Conservation (phyloP, 2,797 vertebrate species). For the Phoeniculus purpureus region DNA sequence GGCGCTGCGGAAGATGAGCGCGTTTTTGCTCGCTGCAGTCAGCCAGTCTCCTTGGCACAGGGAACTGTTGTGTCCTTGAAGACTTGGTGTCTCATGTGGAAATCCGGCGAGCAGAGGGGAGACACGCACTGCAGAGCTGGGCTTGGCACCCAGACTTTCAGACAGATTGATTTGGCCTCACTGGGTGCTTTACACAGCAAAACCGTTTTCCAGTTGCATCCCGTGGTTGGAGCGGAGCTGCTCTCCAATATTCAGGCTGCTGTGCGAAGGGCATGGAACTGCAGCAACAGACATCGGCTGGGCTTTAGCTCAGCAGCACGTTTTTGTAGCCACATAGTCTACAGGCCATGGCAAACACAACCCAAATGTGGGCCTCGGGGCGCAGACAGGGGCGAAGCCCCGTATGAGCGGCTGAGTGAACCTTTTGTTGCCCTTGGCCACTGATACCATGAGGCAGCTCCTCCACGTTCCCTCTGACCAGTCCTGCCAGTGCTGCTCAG, state of each 20-base stretch:
- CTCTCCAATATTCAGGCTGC: no score
- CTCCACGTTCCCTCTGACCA: fast-evolving
- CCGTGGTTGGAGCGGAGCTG: no score
- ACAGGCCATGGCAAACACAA: fast-evolving
- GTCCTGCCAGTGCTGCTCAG: fast-evolving
- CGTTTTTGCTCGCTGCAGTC: not conserved
- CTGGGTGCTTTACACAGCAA: not conserved
- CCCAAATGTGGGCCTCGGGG: not conserved
- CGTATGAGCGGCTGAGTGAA: not conserved
- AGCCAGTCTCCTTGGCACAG: not conserved
- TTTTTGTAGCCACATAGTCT: not conserved
- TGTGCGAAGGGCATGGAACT: not conserved
- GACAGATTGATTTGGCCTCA: no score
- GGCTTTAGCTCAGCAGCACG: fast-evolving
- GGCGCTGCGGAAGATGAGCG: not conserved
- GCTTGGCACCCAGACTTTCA: not conserved
- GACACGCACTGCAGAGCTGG: fast-evolving
- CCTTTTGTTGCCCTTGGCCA: not conserved
- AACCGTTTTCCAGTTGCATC: not conserved
- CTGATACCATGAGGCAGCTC: not conserved
- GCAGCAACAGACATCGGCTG: not conserved
- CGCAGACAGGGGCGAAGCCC: not conserved
- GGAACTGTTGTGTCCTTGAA: not conserved
- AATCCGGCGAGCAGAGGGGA: not conserved
- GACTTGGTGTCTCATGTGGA: fast-evolving